Percentiles rank a stretch among this genome's conserved stretches.
These are phyloP conservation scores for Macroramphosus scolopax DNA, from an alignment of 2,797 vertebrate species.

Conservation along the genomic window DNA sequence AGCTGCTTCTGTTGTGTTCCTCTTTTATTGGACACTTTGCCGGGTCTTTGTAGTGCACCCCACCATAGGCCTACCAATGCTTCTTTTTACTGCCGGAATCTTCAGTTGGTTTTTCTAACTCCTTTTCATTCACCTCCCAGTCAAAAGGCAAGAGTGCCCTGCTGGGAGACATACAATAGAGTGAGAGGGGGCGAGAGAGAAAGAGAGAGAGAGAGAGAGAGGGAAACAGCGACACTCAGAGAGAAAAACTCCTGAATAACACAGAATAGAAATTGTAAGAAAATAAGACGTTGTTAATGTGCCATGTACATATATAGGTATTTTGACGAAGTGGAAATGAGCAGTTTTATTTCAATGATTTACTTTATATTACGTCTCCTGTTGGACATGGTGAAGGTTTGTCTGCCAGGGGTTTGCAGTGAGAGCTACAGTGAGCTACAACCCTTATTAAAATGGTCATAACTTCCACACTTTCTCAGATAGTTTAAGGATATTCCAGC, in stretches of 20 bases:
- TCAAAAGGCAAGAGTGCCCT: slow-evolving; percentile 71
- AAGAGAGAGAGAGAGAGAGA: slow-evolving; percentile 15
- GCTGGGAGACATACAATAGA: slow-evolving; percentile 57
- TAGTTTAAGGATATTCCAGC: too few species aligned
- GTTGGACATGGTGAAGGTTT: too few species aligned
- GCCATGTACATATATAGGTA: too few species aligned
- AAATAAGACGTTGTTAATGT: slow-evolving; percentile 1
- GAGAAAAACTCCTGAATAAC: slow-evolving; percentile 8
- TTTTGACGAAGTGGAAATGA: too few species aligned
- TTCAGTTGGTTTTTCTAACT: slow-evolving; percentile 73
- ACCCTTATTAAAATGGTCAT: too few species aligned
- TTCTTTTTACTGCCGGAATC: slow-evolving; percentile 59
- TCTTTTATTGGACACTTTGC: slow-evolving; percentile 55
- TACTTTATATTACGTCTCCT: too few species aligned
- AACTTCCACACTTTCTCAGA: too few species aligned
- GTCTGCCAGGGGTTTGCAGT: too few species aligned
- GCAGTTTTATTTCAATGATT: too few species aligned
- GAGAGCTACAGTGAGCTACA: too few species aligned
- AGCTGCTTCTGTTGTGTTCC: slow-evolving; percentile 62
- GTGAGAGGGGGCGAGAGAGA: slow-evolving; percentile 27
- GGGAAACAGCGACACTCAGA: neutral
- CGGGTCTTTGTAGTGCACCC: slow-evolving; percentile 46
- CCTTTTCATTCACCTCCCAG: slow-evolving; percentile 75
- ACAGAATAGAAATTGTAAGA: slow-evolving; percentile 8
- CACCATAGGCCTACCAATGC: slow-evolving; percentile 51